Percentiles rank a stretch among this genome's conserved stretches.
Evolutionary conservation across 1,140 invertebrate genomes (phyloP).

Genomic region (Ostrea edulis): DNA sequence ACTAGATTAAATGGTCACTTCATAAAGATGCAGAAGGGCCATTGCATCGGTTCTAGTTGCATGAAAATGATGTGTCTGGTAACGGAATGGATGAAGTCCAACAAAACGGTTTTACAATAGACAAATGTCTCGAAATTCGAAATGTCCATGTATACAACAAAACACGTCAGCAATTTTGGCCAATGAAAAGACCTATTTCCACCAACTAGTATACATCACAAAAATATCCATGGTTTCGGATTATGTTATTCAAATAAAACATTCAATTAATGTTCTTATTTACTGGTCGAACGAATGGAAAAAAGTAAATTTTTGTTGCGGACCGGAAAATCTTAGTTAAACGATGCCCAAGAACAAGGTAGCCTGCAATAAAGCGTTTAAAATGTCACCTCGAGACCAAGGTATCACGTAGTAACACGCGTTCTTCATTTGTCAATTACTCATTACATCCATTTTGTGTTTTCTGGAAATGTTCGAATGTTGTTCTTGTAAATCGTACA

Average conservation of each 20-base stretch:
- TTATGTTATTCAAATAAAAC: background rate
- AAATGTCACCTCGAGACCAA: background rate
- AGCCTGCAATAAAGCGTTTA: conserved; percentile 17
- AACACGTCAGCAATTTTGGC: too few relatives aligned
- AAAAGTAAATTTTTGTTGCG: background rate
- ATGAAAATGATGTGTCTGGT: too few relatives aligned
- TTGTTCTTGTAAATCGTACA: background rate
- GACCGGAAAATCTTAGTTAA: conserved; percentile 14
- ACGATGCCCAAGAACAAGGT: background rate
- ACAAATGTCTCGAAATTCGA: too few relatives aligned
- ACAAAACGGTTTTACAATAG: too few relatives aligned
- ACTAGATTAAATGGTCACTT: too few relatives aligned
- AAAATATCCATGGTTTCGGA: background rate
- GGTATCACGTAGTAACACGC: background rate
- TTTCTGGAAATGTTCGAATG: conserved; percentile 7
- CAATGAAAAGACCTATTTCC: too few relatives aligned
- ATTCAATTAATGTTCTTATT: background rate
- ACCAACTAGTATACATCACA: background rate
- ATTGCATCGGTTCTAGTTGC: too few relatives aligned
- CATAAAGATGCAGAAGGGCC: too few relatives aligned
- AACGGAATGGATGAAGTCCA: too few relatives aligned
- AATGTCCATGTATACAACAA: too few relatives aligned
- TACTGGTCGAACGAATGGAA: background rate
- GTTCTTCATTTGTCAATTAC: background rate
- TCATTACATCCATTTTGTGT: background rate